Conservation (phyloP, 2,113 vertebrate species). For the Hippocampus comes region DNA sequence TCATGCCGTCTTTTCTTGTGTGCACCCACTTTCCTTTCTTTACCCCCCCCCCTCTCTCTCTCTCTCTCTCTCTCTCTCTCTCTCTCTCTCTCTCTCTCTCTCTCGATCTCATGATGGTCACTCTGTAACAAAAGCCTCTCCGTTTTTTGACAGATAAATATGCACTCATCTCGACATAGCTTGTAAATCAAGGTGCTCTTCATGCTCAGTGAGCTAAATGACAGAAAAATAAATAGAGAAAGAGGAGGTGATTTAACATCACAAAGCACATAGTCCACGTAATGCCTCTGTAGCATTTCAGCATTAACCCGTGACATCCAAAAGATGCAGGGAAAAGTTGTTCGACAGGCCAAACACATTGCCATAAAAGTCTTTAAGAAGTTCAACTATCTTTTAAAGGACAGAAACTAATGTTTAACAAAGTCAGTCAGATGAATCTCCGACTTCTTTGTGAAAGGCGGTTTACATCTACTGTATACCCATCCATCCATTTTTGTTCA, state of each 20-base stretch:
- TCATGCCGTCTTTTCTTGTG: constrained; percentile 34
- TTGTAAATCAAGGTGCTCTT: constrained; percentile 77
- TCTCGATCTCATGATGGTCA: constrained; percentile 43
- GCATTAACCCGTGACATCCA: constrained; percentile 61
- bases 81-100: constrained; percentile 16
- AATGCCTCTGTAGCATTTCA: constrained; percentile 48
- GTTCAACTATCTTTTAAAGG: background rate
- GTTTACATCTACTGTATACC: no score
- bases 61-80: constrained; percentile 15
- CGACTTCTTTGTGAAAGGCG: no score
- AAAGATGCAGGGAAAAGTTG: constrained; percentile 47
- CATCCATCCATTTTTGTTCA: no score
- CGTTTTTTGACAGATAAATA: constrained; percentile 55
- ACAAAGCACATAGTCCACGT: constrained; percentile 44
- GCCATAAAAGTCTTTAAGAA: constrained; percentile 14
- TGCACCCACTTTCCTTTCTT: constrained; percentile 15
- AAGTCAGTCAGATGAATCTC: no score
- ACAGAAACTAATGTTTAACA: no score
- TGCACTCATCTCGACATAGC: constrained; percentile 26
- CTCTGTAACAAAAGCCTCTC: constrained; percentile 41
- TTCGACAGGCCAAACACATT: constrained; percentile 38
- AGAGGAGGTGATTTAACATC: constrained; percentile 63
- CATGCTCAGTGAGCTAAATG: constrained; percentile 73
- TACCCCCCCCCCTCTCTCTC: background rate
- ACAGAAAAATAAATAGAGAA: constrained; percentile 63